These are phyloP conservation scores for Drosophila eugracilis DNA, from an alignment of 1,140 invertebrate species.

Conservation along the genomic window DNA sequence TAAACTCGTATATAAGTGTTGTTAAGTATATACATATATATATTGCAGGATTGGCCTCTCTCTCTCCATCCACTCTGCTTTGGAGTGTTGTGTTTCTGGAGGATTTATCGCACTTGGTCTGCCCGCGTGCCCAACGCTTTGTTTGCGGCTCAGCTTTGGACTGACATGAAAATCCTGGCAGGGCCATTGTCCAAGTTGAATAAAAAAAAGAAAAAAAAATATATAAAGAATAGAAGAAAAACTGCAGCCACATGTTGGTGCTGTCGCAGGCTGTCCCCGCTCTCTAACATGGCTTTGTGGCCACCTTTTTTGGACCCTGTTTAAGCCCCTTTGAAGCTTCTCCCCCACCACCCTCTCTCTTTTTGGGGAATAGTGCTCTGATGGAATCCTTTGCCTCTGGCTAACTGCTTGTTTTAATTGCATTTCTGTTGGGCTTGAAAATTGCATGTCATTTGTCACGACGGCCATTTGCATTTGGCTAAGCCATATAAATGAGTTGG, in stretches of 20 bases:
- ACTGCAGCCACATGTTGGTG: conserved; percentile 73
- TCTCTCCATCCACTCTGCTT: conserved; percentile 8
- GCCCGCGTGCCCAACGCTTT: conserved; percentile 59
- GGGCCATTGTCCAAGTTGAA: conserved; percentile 46
- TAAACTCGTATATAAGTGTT: conserved; percentile 33
- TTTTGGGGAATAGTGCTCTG: conserved; percentile 5
- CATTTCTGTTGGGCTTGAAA: conserved; percentile 71
- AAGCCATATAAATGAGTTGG: conserved; percentile 76
- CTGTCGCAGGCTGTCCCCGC: conserved; percentile 34
- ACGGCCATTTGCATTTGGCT: conserved; percentile 65
- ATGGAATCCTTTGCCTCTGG: conserved; percentile 21
- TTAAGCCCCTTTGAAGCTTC: conserved; percentile 53
- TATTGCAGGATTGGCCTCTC: conserved; percentile 17
- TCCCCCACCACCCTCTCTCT: conserved; percentile 12
- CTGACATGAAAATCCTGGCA: conserved; percentile 77
- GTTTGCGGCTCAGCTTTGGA: conserved; percentile 67
- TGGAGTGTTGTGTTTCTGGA: conserved; percentile 64
- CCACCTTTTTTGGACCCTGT: conserved; percentile 42
- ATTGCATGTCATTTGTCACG: conserved; percentile 79
- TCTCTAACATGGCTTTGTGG: conserved; percentile 56
- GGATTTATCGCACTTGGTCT: conserved; percentile 80
- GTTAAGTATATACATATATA: conserved; percentile 28
- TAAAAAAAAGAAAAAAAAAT: conserved; percentile 6
- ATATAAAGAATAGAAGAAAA: conserved; percentile 34
- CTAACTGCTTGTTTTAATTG: conserved; percentile 70